phyloP scores from a whole-genome alignment of 2,113 vertebrate genomes.

The Eclectus roratus region DNA sequence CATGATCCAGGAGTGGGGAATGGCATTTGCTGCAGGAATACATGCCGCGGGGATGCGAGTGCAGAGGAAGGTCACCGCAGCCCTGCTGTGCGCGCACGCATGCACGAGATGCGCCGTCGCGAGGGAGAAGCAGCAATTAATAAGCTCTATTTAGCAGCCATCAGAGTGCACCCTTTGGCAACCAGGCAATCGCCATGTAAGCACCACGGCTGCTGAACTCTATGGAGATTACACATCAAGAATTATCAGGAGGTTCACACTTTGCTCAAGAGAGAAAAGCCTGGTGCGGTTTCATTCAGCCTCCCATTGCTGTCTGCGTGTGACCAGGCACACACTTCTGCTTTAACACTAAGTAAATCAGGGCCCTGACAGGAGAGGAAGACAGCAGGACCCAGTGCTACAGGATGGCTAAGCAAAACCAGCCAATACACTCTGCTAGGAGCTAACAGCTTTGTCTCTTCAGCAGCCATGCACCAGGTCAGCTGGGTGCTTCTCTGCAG shows the following conservation, averaged over 20 bases:
- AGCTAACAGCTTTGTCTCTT: not conserved
- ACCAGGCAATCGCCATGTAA: not conserved
- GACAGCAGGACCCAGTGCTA: not conserved
- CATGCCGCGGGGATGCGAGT: not conserved
- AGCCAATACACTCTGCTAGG: not conserved
- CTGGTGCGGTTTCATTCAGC: not conserved
- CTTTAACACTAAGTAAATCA: not conserved
- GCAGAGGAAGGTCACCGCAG: not conserved
- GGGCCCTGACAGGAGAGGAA: not conserved
- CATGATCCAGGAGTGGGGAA: not conserved
- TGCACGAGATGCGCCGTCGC: not conserved
- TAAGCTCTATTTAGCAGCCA: slow-evolving; percentile 37
- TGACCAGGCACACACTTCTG: not conserved
- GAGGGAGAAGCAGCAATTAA: not conserved
- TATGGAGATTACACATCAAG: not conserved
- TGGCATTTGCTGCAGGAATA: not conserved
- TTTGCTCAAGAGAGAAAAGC: not conserved
- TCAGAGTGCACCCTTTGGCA: not conserved
- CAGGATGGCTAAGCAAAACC: not conserved
- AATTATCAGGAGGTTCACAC: not conserved
- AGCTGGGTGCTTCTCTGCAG: not conserved
- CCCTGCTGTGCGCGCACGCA: not conserved
- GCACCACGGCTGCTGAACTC: not conserved
- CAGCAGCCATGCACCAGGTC: not conserved
- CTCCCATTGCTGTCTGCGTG: not conserved